These are phyloP conservation scores for Hofmannophila pseudospretella DNA, from an alignment of 2,888 invertebrate genomes.

Conservation along the genomic window DNA sequence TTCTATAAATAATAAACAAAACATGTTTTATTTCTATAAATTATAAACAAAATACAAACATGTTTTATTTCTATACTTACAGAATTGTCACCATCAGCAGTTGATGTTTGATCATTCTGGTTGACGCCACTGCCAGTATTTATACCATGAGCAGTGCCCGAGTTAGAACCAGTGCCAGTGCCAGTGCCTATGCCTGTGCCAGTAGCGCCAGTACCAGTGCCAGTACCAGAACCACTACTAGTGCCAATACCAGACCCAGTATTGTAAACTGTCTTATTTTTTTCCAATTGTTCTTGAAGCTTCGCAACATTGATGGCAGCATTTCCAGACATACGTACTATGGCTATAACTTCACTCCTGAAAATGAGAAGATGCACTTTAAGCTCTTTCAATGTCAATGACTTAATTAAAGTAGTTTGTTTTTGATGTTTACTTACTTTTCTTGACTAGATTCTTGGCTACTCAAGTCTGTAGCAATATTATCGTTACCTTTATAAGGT, in stretches of 20 bases:
- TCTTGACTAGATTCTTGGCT: slow-evolving; percentile 75
- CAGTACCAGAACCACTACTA: slow-evolving; percentile 16
- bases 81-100: slow-evolving; percentile 46
- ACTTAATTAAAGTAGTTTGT: too few species aligned
- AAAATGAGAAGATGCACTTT: slow-evolving; percentile 24
- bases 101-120: slow-evolving; percentile 36
- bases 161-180: slow-evolving; percentile 2
- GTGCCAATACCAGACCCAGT: slow-evolving; percentile 40
- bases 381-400: background rate
- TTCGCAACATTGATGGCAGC: slow-evolving; percentile 84
- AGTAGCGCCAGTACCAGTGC: slow-evolving; percentile 11
- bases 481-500: slow-evolving; percentile 79
- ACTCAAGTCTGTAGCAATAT: slow-evolving; percentile 73
- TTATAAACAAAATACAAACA: too few species aligned
- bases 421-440: slow-evolving; percentile 56
- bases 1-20: too few species aligned
- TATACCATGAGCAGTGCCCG: background rate
- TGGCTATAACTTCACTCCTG: slow-evolving; percentile 85
- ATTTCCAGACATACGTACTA: slow-evolving; percentile 81
- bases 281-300: slow-evolving; percentile 80
- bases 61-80: slow-evolving; percentile 48
- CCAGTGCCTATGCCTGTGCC: too few species aligned
- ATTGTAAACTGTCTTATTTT: slow-evolving; percentile 63
- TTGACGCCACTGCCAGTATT: slow-evolving; percentile 13
- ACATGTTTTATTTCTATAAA: too few species aligned